Evolutionary conservation across 2,113 vertebrate species (phyloP).

Genomic region (Sapajus apella): DNA sequence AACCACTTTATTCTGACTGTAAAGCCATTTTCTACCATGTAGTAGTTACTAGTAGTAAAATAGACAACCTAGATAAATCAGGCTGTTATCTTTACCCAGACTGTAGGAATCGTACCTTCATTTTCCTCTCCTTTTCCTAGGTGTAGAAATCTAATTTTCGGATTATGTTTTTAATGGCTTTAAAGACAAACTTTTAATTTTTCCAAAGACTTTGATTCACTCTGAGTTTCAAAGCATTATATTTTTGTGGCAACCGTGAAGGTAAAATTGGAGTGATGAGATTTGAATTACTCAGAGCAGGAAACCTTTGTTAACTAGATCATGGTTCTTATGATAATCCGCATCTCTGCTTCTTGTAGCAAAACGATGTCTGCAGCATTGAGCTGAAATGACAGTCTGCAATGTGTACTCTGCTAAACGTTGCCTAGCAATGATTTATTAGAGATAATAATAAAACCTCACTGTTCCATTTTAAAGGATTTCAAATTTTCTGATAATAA

Average conservation of each 20-base stretch:
- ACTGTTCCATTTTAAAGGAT: background rate
- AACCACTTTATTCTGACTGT: background rate
- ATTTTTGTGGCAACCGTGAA: background rate
- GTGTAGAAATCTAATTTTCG: background rate
- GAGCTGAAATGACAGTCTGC: conserved; percentile 18
- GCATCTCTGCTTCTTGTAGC: background rate
- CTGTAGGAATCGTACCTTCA: background rate
- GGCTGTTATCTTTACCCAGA: background rate
- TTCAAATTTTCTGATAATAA: conserved; percentile 4
- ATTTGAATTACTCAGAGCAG: conserved; percentile 11
- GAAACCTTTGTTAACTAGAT: background rate
- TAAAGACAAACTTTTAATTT: background rate
- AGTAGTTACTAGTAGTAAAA: background rate
- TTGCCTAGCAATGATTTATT: conserved; percentile 31
- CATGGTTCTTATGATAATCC: background rate
- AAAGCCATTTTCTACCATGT: background rate
- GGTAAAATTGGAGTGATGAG: background rate
- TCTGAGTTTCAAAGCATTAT: background rate
- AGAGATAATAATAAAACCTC: conserved; percentile 27
- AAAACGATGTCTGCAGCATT: background rate
- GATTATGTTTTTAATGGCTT: background rate
- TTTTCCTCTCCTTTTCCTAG: background rate
- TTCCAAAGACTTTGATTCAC: background rate
- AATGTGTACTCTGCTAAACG: background rate
- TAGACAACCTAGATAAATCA: background rate